Base-by-base conservation (phyloP, 2,888 invertebrate species). In the Alviniconcha strummeri region DNA sequence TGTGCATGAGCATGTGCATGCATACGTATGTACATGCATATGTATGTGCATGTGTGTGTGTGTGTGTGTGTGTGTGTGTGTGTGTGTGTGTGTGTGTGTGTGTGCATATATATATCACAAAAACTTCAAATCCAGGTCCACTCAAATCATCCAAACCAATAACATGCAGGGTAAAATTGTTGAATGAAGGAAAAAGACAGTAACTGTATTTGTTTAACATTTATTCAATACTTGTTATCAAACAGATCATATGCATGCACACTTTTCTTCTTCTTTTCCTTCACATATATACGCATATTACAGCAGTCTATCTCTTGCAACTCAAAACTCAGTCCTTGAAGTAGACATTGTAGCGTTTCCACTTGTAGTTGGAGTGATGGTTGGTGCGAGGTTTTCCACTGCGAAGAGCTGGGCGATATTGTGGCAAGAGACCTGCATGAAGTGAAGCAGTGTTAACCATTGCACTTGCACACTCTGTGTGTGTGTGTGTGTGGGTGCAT, bases 291-390 rank as follows among this genome's bases (percentile, higher is more conserved):
- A 77, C 11, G 77, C 77, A 77, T 5, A 17, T 17, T 11, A 56
- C 57, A 77, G 8, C 17, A 5, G n/a, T 7, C 60, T 36, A 36
- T 11, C 60, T 13, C 52, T 56, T 8, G 19, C 13, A 67, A 8
- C 52, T 67, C 55, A 60, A 17, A 57, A 60, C 17, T 80, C 71
- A 86, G 79, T 86, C 89, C 78, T 97, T 96, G 93, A 95, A 98
- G 93, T 98, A 98, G 86, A 96, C 96, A 93, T 98, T 97, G 91
- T 95, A 97, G 91, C 96, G 96, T 91, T 96, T 97, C 95, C 96
- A 96, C 5, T 95, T 95, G 84, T 90, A 94, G 86, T 97, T 95
- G 89, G 94, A 95, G 87, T 94, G 96, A 69, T 86, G 74, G 7
- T 54, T 57, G n/a, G 75, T 83, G 84, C 85, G 90, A 79, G 76